Percentiles rank a stretch among this genome's conserved stretches.
Conservation (phyloP, 2,113 vertebrate species). For the Bolborhynchus lineola region DNA sequence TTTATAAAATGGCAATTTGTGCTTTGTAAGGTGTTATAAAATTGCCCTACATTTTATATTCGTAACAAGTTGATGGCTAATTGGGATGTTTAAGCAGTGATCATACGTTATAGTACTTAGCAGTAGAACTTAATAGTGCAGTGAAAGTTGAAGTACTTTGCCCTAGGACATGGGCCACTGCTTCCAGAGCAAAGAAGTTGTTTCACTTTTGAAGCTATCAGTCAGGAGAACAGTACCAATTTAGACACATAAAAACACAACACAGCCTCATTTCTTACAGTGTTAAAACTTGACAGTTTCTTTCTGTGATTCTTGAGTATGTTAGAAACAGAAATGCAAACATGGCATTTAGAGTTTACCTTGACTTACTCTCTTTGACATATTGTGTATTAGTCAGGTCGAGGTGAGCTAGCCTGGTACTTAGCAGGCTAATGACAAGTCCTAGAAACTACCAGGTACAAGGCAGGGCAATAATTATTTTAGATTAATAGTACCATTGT, state of each 20-base stretch:
- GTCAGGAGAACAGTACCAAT: background rate
- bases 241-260: background rate
- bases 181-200: background rate
- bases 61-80: background rate
- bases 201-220: background rate
- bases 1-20: background rate
- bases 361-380: background rate
- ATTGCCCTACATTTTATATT: background rate
- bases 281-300: background rate
- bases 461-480: background rate
- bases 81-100: background rate
- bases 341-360: background rate
- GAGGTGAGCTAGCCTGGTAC: background rate
- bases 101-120: background rate
- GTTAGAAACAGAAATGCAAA: background rate
- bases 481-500: background rate
- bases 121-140: background rate
- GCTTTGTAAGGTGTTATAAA: background rate
- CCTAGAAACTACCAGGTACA: background rate
- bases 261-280: background rate
- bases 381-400: background rate
- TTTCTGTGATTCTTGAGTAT: background rate
- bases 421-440: background rate
- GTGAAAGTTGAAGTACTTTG: background rate
- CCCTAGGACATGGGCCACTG: background rate